A percentile compares a stretch with the other conserved stretches of the same genome.
These are phyloP conservation scores for Drosophila borealis DNA, from an alignment of 2,888 invertebrate genomes.

Conservation along the genomic window DNA sequence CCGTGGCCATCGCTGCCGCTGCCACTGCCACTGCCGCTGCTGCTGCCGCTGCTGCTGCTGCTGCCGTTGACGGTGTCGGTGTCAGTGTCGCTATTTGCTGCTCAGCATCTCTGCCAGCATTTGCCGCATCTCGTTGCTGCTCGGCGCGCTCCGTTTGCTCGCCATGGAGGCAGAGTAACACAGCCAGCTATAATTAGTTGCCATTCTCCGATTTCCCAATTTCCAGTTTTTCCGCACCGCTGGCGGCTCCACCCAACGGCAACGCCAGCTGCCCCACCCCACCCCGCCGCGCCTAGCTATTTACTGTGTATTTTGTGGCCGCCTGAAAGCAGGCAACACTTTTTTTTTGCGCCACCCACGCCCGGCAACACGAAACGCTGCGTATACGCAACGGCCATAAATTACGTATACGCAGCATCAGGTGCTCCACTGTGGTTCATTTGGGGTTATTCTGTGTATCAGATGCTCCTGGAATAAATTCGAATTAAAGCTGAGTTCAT, in stretches of 20 bases:
- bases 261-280: not conserved
- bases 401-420: constrained; percentile 18
- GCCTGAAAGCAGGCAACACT: constrained; percentile 30
- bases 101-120: constrained; percentile 9
- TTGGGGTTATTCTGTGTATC: not conserved
- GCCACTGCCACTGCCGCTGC: not conserved
- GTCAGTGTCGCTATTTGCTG: not conserved
- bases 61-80: not conserved
- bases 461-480: not conserved
- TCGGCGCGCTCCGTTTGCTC: not conserved
- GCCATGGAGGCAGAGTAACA: not conserved
- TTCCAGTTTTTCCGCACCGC: no score
- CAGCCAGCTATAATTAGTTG: constrained; percentile 42
- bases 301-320: not conserved
- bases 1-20: constrained; percentile 8
- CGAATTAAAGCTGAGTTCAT: not conserved
- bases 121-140: constrained; percentile 16
- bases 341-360: constrained; percentile 2
- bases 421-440: constrained; percentile 12
- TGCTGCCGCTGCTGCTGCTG: not conserved
- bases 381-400: constrained; percentile 17
- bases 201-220: constrained; percentile 32
- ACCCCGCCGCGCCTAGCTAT: not conserved
- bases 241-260: no score
- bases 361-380: constrained; percentile 14